Evolutionary conservation across 1,140 invertebrate species (phyloP).

Genomic region (Araneus ventricosus): DNA sequence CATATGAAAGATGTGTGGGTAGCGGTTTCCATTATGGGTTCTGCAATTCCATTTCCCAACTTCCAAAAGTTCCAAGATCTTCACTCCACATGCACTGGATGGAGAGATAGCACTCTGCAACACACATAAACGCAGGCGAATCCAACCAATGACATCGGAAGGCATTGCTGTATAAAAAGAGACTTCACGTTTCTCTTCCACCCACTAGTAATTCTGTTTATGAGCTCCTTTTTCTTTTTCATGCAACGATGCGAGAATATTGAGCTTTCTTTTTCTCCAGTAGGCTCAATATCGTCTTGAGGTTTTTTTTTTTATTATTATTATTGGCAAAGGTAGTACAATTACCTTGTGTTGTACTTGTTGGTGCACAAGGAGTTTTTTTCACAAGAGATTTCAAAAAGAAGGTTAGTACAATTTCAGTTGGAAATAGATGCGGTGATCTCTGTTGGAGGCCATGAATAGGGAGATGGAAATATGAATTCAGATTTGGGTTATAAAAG

Average conservation of each 20-base stretch:
- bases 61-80: not conserved
- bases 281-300: not conserved
- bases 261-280: not conserved
- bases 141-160: not conserved
- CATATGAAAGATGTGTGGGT: not conserved
- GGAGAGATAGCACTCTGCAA: not conserved
- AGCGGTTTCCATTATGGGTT: not conserved
- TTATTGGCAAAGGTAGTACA: not conserved
- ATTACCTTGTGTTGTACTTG: not conserved
- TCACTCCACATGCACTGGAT: not conserved
- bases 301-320: too few species aligned
- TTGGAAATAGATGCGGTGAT: too few species aligned
- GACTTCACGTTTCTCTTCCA: not conserved
- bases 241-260: not conserved
- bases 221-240: not conserved
- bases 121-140: not conserved
- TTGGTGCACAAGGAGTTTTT: too few species aligned
- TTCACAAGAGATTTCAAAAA: too few species aligned
- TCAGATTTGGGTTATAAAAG: not conserved
- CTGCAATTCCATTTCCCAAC: not conserved
- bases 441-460: not conserved
- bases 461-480: not conserved
- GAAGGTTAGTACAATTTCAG: too few species aligned
- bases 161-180: not conserved
- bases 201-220: constrained; percentile 27